These are phyloP conservation scores for Gastrophryne carolinensis DNA, from an alignment of 2,797 vertebrate species.

Conservation along the genomic window DNA sequence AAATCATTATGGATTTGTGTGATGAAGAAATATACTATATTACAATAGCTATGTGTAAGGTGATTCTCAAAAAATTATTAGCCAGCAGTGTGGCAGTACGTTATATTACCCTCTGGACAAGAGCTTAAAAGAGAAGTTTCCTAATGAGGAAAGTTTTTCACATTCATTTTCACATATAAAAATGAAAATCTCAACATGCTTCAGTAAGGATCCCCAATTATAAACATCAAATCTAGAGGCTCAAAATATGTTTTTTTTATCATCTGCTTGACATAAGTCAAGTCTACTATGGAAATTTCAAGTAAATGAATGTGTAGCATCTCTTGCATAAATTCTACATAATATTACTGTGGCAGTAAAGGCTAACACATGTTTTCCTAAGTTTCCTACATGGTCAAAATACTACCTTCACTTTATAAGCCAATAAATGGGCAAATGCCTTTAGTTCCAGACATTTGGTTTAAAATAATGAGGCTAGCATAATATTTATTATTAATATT, in stretches of 20 bases:
- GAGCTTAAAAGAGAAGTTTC: conserved; percentile 60
- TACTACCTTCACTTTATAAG: not conserved
- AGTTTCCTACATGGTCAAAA: not conserved
- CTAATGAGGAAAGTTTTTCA: conserved; percentile 60
- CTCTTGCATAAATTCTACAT: conserved; percentile 16
- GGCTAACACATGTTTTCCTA: conserved; percentile 16
- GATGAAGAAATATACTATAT: conserved; percentile 1
- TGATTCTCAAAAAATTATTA: conserved; percentile 62
- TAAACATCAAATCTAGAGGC: conserved; percentile 35
- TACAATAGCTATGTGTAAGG: conserved; percentile 23
- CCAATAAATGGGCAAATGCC: not conserved
- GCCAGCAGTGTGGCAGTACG: conserved; percentile 58
- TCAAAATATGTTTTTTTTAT: conserved; percentile 43
- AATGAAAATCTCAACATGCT: conserved; percentile 53
- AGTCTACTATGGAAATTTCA: conserved; percentile 13
- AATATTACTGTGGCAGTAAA: conserved; percentile 1
- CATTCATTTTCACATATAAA: conserved; percentile 57
- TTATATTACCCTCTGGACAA: conserved; percentile 59
- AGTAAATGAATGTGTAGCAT: conserved; percentile 16
- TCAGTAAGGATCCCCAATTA: conserved; percentile 41
- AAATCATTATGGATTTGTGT: conserved; percentile 8
- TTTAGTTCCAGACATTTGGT: not conserved
- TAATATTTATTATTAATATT: too few species aligned
- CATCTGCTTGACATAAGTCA: conserved; percentile 20
- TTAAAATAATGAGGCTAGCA: not conserved